A percentile compares a stretch with the other conserved stretches of the same genome.
Conservation (phyloP, 1,140 invertebrate genomes). For the Danaus plexippus region DNA sequence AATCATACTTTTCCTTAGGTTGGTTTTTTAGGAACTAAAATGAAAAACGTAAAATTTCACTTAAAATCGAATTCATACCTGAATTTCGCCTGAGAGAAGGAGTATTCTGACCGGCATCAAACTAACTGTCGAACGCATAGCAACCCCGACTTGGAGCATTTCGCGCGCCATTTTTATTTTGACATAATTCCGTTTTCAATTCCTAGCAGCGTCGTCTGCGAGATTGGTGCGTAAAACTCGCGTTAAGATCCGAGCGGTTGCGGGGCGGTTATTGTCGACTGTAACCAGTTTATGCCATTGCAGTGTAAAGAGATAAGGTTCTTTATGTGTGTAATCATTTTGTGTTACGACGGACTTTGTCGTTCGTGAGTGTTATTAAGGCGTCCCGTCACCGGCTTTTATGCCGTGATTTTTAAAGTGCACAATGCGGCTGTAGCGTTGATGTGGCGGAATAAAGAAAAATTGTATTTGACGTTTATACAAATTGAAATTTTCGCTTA, state of each 20-base stretch:
- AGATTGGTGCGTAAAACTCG: conserved; percentile 67
- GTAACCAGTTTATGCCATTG: conserved; percentile 62
- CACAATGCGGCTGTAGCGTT: conserved; percentile 20
- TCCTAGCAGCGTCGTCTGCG: conserved; percentile 46
- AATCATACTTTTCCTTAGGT: conserved; percentile 14
- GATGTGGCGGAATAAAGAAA: conserved; percentile 9
- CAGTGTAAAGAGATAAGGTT: conserved; percentile 67
- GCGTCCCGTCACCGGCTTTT: conserved; percentile 38
- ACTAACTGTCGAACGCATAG: conserved; percentile 11
- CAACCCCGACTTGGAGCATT: conserved; percentile 25
- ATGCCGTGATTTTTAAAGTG: conserved; percentile 38
- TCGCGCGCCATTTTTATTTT: conserved; percentile 48
- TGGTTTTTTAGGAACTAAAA: no score
- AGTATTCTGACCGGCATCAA: not conserved
- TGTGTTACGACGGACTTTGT: conserved; percentile 59
- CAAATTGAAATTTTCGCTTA: no score
- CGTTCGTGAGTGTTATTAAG: conserved; percentile 63
- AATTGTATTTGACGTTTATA: no score
- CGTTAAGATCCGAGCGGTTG: conserved; percentile 65
- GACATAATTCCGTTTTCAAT: conserved; percentile 66
- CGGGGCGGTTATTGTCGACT: conserved; percentile 54
- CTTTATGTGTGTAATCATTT: conserved; percentile 70
- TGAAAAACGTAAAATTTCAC: conserved; percentile 10
- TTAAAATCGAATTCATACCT: conserved; percentile 6
- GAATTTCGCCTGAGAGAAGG: not conserved